Percentiles rank a stretch among this genome's conserved stretches.
These are phyloP conservation scores for Sander lucioperca DNA, from an alignment of 2,113 vertebrate species.

Conservation along the genomic window DNA sequence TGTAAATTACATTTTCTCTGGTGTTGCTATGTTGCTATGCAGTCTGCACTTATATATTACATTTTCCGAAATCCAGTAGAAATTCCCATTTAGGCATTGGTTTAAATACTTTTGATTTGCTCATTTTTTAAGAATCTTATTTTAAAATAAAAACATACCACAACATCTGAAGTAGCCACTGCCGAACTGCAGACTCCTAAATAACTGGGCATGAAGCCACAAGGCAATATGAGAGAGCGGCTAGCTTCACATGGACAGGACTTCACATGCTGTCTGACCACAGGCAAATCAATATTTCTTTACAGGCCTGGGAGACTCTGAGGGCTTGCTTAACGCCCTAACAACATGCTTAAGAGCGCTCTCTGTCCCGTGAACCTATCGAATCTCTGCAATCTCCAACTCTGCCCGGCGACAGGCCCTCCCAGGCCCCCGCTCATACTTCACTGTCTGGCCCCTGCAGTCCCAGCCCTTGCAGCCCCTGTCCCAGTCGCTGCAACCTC, in stretches of 20 bases:
- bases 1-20: slow-evolving; percentile 34
- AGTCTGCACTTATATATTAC: neutral
- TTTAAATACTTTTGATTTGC: neutral
- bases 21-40: slow-evolving; percentile 22
- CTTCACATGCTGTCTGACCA: slow-evolving; percentile 76
- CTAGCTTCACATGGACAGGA: slow-evolving; percentile 68
- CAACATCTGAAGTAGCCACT: slow-evolving; percentile 30
- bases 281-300: slow-evolving; percentile 81
- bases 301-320: slow-evolving; percentile 70
- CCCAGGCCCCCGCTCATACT: slow-evolving; percentile 57
- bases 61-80: slow-evolving; percentile 8
- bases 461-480: slow-evolving; percentile 55
- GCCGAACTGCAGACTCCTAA: slow-evolving; percentile 38
- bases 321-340: slow-evolving; percentile 76
- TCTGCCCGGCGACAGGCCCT: slow-evolving; percentile 84
- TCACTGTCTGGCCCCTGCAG: slow-evolving; percentile 59
- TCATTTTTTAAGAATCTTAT: neutral
- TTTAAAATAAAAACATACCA: slow-evolving; percentile 1
- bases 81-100: neutral
- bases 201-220: slow-evolving; percentile 57
- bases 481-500: slow-evolving; percentile 58
- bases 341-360: slow-evolving; percentile 76
- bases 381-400: slow-evolving; percentile 77
- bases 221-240: slow-evolving; percentile 50
- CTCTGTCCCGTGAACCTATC: slow-evolving; percentile 79